A percentile compares a stretch with the other conserved stretches of the same genome.
phyloP scores from a whole-genome alignment of 1,140 invertebrate species.

The Saccostrea echinata region DNA sequence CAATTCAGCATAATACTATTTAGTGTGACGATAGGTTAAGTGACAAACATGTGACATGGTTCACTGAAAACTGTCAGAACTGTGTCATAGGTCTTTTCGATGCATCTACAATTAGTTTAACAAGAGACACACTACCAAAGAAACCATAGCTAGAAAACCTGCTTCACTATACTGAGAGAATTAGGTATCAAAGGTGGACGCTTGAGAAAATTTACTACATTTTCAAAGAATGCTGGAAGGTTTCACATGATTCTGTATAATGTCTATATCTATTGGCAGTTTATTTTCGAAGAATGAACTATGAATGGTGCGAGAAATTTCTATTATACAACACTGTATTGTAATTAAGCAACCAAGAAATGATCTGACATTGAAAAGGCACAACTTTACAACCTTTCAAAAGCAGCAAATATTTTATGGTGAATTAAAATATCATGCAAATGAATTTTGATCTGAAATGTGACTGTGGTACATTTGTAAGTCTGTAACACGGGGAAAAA shows the following conservation, averaged over 20 bases:
- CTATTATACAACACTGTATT: background rate
- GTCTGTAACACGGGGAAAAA: background rate
- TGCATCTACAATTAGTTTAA: conserved; percentile 3
- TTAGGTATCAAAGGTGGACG: no score
- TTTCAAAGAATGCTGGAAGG: no score
- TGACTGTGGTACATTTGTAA: background rate
- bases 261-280: background rate
- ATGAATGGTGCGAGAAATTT: background rate
- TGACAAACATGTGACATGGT: conserved; percentile 19
- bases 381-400: conserved; percentile 12
- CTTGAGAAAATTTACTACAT: background rate
- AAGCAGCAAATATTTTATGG: background rate
- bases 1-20: conserved; percentile 37
- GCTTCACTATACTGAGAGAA: background rate
- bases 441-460: conserved; percentile 3
- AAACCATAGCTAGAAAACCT: background rate
- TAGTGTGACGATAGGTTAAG: conserved; percentile 1
- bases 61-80: background rate
- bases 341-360: conserved; percentile 4
- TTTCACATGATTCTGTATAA: background rate
- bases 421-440: background rate
- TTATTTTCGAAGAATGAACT: background rate
- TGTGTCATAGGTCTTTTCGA: background rate
- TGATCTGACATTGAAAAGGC: conserved; percentile 4
- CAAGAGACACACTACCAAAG: background rate